Base-by-base conservation (phyloP, 2,888 invertebrate species). In the Epsilonema sp. region DNA sequence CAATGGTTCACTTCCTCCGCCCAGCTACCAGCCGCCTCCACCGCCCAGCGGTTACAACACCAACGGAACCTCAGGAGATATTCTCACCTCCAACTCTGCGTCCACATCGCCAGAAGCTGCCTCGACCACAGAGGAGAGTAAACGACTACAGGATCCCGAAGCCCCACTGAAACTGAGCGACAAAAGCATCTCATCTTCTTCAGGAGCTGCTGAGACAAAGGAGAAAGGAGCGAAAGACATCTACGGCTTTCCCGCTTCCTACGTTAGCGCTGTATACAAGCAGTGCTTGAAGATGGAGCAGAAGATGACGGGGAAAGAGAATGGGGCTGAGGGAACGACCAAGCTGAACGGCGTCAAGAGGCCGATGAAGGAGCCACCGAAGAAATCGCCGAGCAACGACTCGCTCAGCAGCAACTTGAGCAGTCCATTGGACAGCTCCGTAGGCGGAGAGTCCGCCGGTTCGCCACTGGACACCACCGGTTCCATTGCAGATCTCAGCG, bases 381-480 rank as follows among this genome's bases (percentile, higher is more conserved):
- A 8, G 21, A 39, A n/a, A 19, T 43, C 43, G 26, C 19, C 16
- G 16, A 26, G 26, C 19, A 20, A n/a, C n/a, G 43, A 43, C 20
- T 43, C 43, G 8, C 31, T 43, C 24, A 26, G 31, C 43, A 26
- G 26, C 20, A 31, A 25, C 16, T 11, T 43, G 8, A 48, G 48
- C 38, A 48, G 48, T 23, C 44, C 48, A 5, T 21, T 44, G 24
- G 48, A 42, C 3, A 48, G 48, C 37, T 44, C 42, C 22, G 20
- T 46, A 11, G n/a, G n/a, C n/a, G 36, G 38, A 16, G 41, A 42
- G 16, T 44, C 19, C 26, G 43, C 44, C 23, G n/a, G n/a, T n/a
- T 46, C 45, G n/a, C 48, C 48, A 4, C 19, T 48, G 24, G 48
- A 48, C 45, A 44, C 48, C 20, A 47, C 44, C 16, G 45, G 45